A percentile compares a stretch with the other conserved stretches of the same genome.
phyloP scores from a whole-genome alignment of 2,113 vertebrate genomes.

The human region GRCh38 chr6:67773001-67773500 shows the following conservation, averaged over 20 bases:
- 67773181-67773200: background rate
- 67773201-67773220: background rate
- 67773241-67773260: background rate
- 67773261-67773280: background rate
- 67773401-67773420: background rate
- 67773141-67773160: background rate
- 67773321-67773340: background rate
- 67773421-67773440: background rate
- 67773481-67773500: background rate
- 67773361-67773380: background rate
- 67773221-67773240: background rate
- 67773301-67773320: background rate
- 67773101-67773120: background rate
- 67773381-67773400: background rate
- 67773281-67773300: background rate
- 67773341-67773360: background rate
- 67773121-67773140: background rate
- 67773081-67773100: background rate
- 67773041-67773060: background rate
- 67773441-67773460: background rate
- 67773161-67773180: background rate
- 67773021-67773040: background rate
- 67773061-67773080: background rate
- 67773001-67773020: background rate
- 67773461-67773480: background rate